Base-by-base conservation (phyloP, 2,888 invertebrate species). In the Tyria jacobaeae region DNA sequence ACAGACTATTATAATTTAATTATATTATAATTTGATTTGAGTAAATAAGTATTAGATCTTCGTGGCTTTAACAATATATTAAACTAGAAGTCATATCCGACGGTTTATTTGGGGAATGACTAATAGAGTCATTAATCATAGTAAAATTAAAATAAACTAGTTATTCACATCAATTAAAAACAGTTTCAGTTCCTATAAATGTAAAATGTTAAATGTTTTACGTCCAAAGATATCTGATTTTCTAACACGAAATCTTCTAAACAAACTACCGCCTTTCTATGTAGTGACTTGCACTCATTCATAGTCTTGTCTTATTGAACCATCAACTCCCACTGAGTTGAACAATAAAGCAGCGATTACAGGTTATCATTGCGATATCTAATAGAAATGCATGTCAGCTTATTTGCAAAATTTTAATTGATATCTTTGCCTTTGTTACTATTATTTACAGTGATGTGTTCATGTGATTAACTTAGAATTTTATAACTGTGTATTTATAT, bases 341-440 rank as follows among this genome's bases (percentile, higher is more conserved):
- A 64, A 73, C 74, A 75, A 77, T 70, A 59, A 67, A 49, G 48
- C 54, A 50, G 61, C 55, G 57, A 75, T 75, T 75, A 78, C 60
- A 67, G 27, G 4, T 31, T 56, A 57, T 61, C 44, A 51, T 57
- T 41, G 53, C 56, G 10, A 57, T 66, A 64, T 67, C 52, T 78
- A 76, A 73, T 75, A 66, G 68, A 73, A 70, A 65, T 68, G 76
- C 62, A 68, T 67, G 70, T 75, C 77, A 77, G 65, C 44, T 59
- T 50, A 12, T 51, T 55, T 57, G 64, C 63, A 51, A 57, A 60
- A 55, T 39, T 60, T 48, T 52, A 51, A 51, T 44, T 37, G 51
- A 44, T 52, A 44, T 25, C 47, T 37, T 52, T 27, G 24, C 37
- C 59, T 66, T 66, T 65, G 57, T 70, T 53, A 14, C 34, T 52